Conservation (phyloP, 2,113 vertebrate genomes). For the Oncorhynchus clarkii region DNA sequence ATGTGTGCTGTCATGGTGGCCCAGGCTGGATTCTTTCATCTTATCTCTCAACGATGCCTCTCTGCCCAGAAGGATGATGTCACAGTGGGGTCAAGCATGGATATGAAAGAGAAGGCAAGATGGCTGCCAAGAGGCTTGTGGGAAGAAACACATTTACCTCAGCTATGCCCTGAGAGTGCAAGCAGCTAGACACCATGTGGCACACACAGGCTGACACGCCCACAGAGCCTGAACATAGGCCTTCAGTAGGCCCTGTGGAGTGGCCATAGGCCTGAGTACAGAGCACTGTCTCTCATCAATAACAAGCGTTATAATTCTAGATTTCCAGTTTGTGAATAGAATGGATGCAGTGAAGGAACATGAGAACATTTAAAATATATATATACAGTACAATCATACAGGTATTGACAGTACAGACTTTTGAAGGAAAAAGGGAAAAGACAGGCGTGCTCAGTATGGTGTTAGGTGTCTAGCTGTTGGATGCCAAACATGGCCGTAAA, state of each 20-base stretch:
- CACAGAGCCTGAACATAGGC: constrained; percentile 42
- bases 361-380: too few relatives aligned
- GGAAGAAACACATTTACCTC: constrained; percentile 60
- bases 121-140: constrained; percentile 61
- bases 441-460: constrained; percentile 46
- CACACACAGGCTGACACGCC: constrained; percentile 37
- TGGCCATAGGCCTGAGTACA: not conserved
- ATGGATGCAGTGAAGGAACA: constrained; percentile 27
- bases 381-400: too few relatives aligned
- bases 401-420: not conserved
- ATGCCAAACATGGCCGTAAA: constrained; percentile 60
- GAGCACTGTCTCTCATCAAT: too few relatives aligned
- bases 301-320: too few relatives aligned
- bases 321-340: constrained; percentile 45
- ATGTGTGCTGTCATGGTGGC: constrained; percentile 71
- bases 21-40: constrained; percentile 66
- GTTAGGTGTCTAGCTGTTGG: constrained; percentile 58
- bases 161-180: constrained; percentile 58
- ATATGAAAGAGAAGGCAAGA: constrained; percentile 61
- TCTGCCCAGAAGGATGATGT: constrained; percentile 60
- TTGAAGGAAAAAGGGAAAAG: constrained; percentile 51
- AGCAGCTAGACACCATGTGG: constrained; percentile 57
- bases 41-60: constrained; percentile 55
- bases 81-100: constrained; percentile 66
- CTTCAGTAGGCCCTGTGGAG: constrained; percentile 47